Evolutionary conservation across 2,797 vertebrate genomes (phyloP), one percentile per base, ranked within the genome.

Genomic region (Pteronotus mesoamericanus): DNA sequence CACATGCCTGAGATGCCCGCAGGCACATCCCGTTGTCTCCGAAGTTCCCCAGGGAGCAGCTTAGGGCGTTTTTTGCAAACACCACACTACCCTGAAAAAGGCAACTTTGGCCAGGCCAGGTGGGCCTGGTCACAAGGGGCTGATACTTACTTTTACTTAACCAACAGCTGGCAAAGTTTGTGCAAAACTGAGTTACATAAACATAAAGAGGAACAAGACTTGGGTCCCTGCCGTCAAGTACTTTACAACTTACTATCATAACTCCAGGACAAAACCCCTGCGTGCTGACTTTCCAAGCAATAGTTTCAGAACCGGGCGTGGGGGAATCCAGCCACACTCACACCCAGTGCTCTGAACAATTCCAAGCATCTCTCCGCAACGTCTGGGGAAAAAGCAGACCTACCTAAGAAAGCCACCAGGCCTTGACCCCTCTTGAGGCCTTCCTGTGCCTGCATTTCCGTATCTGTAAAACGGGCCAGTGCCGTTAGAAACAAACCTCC

Each of bases 11-110:
- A 78, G 9, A 77, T 1, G 14, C 82, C 55, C 21, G 3, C 1
- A 39, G 79, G 44, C 1, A 0, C 0, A 10, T 0, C 1, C 19
- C 0, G 0, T 22, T n/a, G 21, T n/a, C 34, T 9, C 71, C 71
- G 6, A n/a, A 61, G 71, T 68, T 80, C 83, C 29, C 74, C 10
- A 5, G 42, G 39, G n/a, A 77, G 64, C 80, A 68, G 61, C n/a
- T 5, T 19, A 15, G 12, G 37, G 48, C 48, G n/a, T 64, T 57
- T 29, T 72, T 57, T 68, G 24, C 44, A 37, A 82, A 77, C 1
- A 6, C 11, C 3, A 1, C 24, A 37, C 74, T 44, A 80, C 51
- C 22, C 66, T 14, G 18, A 26, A 6, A 44, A 37, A 61, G 61
- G 57, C 44, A 80, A 46, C 71, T 42, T 39, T n/a, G n/a, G 2